phyloP scores from a whole-genome alignment of 35 echinoderm and acorn worm species.

The Anneissia japonica region DNA sequence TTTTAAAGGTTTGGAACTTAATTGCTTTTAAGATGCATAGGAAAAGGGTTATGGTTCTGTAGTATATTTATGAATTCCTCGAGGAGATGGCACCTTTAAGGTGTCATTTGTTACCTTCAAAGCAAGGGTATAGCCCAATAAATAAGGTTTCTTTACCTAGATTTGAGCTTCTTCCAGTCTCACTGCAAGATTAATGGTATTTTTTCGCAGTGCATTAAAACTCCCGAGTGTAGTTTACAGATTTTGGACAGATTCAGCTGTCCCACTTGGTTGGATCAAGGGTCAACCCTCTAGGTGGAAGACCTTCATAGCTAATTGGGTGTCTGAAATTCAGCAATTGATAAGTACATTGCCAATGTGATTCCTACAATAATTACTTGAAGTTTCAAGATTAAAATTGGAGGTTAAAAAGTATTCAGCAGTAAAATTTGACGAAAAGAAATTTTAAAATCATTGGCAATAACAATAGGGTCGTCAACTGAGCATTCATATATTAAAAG shows the following conservation, averaged over 20 bases:
- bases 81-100: background rate
- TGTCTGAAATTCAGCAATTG: slow-evolving; percentile 8
- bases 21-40: slow-evolving; percentile 29
- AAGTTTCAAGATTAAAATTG: too few species aligned
- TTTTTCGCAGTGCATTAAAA: background rate
- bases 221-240: background rate
- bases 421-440: too few species aligned
- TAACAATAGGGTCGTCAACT: too few species aligned
- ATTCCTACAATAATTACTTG: too few species aligned
- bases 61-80: slow-evolving; percentile 4
- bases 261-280: slow-evolving; percentile 7
- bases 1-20: background rate
- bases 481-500: too few species aligned
- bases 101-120: background rate
- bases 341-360: too few species aligned
- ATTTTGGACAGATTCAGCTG: slow-evolving; percentile 12
- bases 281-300: background rate
- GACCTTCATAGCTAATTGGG: slow-evolving; percentile 21
- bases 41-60: slow-evolving; percentile 16
- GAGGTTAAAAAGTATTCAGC: too few species aligned
- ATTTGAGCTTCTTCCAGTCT: slow-evolving; percentile 15
- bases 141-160: slow-evolving; percentile 15
- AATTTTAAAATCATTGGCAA: too few species aligned
- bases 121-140: slow-evolving; percentile 2
- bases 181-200: slow-evolving; percentile 15